A percentile compares a stretch with the other conserved stretches of the same genome.
Evolutionary conservation across 2,888 invertebrate species (phyloP).

Genomic region (Flabesymbios commensalis): DNA sequence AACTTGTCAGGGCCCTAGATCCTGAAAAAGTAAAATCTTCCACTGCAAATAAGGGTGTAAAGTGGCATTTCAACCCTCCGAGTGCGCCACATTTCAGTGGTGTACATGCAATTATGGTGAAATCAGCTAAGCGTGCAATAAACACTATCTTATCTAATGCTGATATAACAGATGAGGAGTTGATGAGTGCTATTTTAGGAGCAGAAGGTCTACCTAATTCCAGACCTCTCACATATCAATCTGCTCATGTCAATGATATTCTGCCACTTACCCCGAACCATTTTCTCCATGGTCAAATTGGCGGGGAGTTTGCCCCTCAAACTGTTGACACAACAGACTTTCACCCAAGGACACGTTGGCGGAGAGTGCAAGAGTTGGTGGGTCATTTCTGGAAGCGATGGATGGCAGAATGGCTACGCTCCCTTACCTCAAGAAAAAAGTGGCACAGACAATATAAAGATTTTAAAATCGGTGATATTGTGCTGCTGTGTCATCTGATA

Average conservation of each 20-base stretch:
- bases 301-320: background rate
- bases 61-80: background rate
- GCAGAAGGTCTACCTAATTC: background rate
- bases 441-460: background rate
- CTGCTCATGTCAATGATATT: background rate
- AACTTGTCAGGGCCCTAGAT: background rate
- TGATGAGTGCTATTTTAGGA: background rate
- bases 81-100: background rate
- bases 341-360: background rate
- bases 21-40: background rate
- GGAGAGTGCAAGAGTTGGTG: background rate
- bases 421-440: background rate
- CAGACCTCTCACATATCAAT: background rate
- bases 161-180: conserved; percentile 5
- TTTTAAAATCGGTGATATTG: background rate
- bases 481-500: background rate
- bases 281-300: conserved; percentile 1
- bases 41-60: background rate
- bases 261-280: conserved; percentile 8
- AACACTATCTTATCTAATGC: background rate
- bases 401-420: background rate
- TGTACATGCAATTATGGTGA: background rate
- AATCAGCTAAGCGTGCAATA: background rate
- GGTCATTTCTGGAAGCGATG: background rate
- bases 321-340: background rate